Percentiles rank a stretch among this genome's conserved stretches.
These are phyloP conservation scores for Tragelaphus imberbis DNA, from an alignment of 2,113 vertebrate species.

Conservation along the genomic window DNA sequence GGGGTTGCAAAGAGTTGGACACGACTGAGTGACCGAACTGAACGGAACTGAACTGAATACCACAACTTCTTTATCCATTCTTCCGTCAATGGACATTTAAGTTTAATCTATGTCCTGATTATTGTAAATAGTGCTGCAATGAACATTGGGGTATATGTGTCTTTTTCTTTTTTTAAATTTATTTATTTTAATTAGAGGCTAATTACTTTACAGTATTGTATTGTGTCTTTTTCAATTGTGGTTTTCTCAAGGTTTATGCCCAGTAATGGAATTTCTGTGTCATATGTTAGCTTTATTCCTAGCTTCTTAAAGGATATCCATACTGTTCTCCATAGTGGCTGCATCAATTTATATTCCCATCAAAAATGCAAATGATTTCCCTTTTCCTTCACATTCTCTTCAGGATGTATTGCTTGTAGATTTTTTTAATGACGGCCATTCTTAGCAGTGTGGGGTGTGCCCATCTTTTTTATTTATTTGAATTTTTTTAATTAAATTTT, in stretches of 20 bases:
- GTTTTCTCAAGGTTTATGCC: neutral
- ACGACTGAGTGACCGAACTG: too few species aligned
- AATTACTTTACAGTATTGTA: too few species aligned
- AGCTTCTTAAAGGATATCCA: neutral
- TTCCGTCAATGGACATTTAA: too few species aligned
- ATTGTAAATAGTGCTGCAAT: neutral
- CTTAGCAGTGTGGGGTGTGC: neutral
- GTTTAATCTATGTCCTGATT: too few species aligned
- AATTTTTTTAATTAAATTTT: neutral
- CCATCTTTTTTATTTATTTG: neutral
- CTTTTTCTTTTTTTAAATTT: neutral
- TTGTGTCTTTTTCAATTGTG: neutral
- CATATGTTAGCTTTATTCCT: neutral
- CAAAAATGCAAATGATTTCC: neutral
- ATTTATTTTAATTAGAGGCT: too few species aligned
- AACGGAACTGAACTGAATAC: too few species aligned
- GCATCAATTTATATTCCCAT: neutral
- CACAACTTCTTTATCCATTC: too few species aligned
- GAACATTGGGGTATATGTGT: neutral
- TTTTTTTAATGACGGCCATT: neutral
- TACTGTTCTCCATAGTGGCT: neutral
- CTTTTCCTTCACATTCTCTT: neutral
- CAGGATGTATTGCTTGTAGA: too few species aligned
- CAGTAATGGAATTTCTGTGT: neutral
- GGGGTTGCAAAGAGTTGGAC: too few species aligned